A percentile compares a stretch with the other conserved stretches of the same genome.
Conservation (phyloP, 30 jellyfish, hydroid and myxozoan genomes). For the Cassiopea xamachana region DNA sequence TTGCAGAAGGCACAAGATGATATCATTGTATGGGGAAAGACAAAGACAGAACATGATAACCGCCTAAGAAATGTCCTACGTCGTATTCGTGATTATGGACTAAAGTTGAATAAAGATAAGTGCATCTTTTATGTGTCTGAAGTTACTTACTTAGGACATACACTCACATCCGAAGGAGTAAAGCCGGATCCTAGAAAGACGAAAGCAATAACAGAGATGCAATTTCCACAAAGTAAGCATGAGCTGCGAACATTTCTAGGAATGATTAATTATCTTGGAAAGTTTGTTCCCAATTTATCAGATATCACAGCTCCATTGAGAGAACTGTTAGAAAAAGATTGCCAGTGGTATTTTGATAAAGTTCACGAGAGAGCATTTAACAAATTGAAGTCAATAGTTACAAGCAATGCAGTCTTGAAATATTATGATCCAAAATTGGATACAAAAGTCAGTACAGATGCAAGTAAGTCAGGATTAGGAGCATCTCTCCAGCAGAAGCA, state of each 20-base stretch:
- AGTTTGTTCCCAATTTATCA: neutral
- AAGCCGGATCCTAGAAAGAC: neutral
- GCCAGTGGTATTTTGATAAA: neutral
- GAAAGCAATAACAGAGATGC: neutral
- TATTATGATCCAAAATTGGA: conserved; percentile 31
- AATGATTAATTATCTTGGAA: neutral
- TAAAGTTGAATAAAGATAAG: too few relatives aligned
- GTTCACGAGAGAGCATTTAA: conserved; percentile 15
- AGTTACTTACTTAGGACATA: too few relatives aligned
- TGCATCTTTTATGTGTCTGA: too few relatives aligned
- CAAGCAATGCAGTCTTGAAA: conserved; percentile 28
- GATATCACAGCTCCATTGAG: neutral
- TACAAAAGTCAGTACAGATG: conserved; percentile 15
- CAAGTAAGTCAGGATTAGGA: conserved; percentile 36
- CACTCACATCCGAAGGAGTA: too few relatives aligned
- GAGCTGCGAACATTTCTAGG: conserved; percentile 27
- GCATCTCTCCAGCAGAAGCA: conserved; percentile 58
- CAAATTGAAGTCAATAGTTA: conserved; percentile 28
- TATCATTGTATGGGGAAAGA: too few relatives aligned
- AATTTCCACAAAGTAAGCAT: neutral
- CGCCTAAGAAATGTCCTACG: neutral
- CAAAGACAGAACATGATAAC: conserved; percentile 7
- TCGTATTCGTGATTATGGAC: too few relatives aligned
- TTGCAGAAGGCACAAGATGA: neutral
- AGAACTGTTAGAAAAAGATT: neutral